Evolutionary conservation across 1,140 invertebrate genomes (phyloP).

Genomic region (Drosophila neocordata): DNA sequence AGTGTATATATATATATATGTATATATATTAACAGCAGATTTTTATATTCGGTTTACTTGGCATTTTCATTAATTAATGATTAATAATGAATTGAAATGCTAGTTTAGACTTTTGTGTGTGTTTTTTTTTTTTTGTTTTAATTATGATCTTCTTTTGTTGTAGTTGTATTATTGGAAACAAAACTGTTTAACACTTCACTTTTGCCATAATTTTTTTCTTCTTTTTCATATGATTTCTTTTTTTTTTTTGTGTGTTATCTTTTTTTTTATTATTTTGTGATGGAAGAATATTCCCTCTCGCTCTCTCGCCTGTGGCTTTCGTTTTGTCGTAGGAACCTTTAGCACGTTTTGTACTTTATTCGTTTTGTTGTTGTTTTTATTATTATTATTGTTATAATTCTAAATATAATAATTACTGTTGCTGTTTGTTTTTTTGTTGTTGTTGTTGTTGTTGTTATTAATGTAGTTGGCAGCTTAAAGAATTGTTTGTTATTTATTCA

Average conservation of each 20-base stretch:
- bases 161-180: not conserved
- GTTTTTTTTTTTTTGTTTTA: not conserved
- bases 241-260: constrained; percentile 1
- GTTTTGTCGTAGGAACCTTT: constrained; percentile 41
- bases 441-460: constrained; percentile 14
- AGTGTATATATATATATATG: not conserved
- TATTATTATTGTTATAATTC: not conserved
- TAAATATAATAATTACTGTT: constrained; percentile 1
- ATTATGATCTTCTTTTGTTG: not conserved
- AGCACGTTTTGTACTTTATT: constrained; percentile 21
- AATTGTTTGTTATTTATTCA: constrained; percentile 6
- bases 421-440: constrained; percentile 18
- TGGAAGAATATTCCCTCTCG: not conserved
- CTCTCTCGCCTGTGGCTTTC: not conserved
- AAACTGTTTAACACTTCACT: constrained; percentile 29
- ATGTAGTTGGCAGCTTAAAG: constrained; percentile 25
- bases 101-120: not conserved
- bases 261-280: not conserved
- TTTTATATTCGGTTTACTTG: not conserved
- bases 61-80: constrained; percentile 8
- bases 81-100: not conserved
- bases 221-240: constrained; percentile 12
- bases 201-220: constrained; percentile 16
- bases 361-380: constrained; percentile 28
- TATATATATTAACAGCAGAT: not conserved